These are phyloP conservation scores for Accipiter cooperii DNA, from an alignment of 2,113 vertebrate species.

Conservation along the genomic window DNA sequence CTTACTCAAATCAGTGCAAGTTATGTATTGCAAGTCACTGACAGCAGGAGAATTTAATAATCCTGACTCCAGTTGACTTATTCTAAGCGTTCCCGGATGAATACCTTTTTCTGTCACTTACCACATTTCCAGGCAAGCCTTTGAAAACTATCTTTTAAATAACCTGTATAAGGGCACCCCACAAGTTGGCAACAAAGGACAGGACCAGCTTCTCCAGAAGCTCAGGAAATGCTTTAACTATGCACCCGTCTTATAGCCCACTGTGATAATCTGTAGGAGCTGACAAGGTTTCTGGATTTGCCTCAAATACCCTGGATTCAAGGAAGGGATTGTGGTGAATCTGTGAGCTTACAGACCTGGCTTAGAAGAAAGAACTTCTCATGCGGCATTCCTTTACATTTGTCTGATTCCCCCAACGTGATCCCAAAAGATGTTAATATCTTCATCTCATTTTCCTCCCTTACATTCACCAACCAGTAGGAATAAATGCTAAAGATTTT, in stretches of 20 bases:
- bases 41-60: slow-evolving; percentile 43
- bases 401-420: neutral
- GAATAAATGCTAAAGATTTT: neutral
- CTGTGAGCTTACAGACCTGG: neutral
- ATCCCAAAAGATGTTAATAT: neutral
- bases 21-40: slow-evolving; percentile 2
- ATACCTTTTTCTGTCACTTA: slow-evolving; percentile 42
- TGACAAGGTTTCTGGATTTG: neutral
- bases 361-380: neutral
- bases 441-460: neutral
- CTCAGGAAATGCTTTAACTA: neutral
- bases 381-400: neutral
- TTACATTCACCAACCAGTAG: neutral
- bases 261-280: neutral
- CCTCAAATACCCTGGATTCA: neutral
- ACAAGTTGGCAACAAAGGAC: neutral
- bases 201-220: neutral
- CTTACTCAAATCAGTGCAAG: slow-evolving; percentile 16
- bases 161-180: neutral
- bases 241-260: neutral
- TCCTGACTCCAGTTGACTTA: slow-evolving; percentile 38
- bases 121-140: slow-evolving; percentile 9
- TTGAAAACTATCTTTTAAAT: slow-evolving; percentile 21
- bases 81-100: slow-evolving; percentile 48
- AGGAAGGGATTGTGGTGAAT: neutral